phyloP scores from a whole-genome alignment of 1,140 invertebrate genomes.

The Hypsibius dujardini region DNA sequence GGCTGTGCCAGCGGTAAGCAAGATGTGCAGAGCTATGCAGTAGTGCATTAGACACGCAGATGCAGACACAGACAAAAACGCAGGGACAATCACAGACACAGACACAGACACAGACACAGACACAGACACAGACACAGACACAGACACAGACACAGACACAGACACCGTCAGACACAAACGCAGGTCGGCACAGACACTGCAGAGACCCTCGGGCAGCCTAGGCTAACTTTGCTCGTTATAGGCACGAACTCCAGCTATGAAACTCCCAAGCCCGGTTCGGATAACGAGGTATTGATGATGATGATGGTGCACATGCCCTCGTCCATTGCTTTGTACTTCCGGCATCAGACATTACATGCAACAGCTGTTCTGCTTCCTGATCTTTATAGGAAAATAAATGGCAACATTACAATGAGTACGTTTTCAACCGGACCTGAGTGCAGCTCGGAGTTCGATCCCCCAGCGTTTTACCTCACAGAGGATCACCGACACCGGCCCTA shows the following conservation, averaged over 20 bases:
- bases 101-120: background rate
- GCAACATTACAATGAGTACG: conserved; percentile 98
- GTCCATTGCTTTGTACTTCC: no score
- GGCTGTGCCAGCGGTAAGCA: background rate
- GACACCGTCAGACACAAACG: conserved; percentile 26
- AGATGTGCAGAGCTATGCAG: conserved; percentile 18
- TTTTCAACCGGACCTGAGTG: conserved; percentile 67
- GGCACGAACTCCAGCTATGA: conserved; percentile 56
- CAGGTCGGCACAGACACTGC: conserved; percentile 36
- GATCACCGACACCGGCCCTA: no score
- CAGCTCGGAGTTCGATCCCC: no score
- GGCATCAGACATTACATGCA: background rate
- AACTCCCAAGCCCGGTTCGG: conserved; percentile 51
- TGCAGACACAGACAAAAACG: no score
- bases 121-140: background rate
- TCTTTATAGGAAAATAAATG: conserved; percentile 82
- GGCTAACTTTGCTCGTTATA: conserved; percentile 29
- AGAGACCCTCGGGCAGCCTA: background rate
- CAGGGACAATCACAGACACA: no score
- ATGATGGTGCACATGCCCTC: conserved; percentile 51
- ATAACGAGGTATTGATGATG: conserved; percentile 64
- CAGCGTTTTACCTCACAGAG: no score
- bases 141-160: background rate
- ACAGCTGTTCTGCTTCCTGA: background rate
- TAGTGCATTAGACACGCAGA: no score